Evolutionary conservation across 2,797 vertebrate genomes (phyloP), one percentile per base, ranked within the genome.

Genomic region (Taeniopygia guttata): DNA sequence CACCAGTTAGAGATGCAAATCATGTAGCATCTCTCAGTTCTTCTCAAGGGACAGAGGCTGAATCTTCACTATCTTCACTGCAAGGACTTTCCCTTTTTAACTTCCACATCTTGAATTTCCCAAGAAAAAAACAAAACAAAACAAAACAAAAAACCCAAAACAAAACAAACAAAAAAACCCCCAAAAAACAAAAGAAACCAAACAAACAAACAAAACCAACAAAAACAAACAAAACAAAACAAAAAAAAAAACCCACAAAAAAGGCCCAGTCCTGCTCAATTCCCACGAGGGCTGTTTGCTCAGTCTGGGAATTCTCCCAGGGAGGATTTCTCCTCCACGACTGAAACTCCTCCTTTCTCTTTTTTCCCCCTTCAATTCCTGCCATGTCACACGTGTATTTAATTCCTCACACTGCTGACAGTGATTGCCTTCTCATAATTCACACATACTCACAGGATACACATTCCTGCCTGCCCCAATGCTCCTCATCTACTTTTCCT

Each of bases 361-460:
- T 48, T 22, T n/a, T 26, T 9, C 17, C 16, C 13, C 5, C 7
- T 27, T 49, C 43, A 9, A 32, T 51, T 46, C 72, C 79, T 62
- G 46, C 48, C 25, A 7, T 3, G 3, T 43, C 62, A 69, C 34
- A 54, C 42, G 54, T 69, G 9, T 8, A 10, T 2, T 3, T 13
- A 63, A 60, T 14, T 59, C 48, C 79, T 77, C 64, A 7, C 14
- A 4, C 32, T 48, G 34, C 7, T 62, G 23, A 0, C 7, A 3
- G 25, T 1, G 51, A 40, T 3, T 76, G 13, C 30, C 5, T 36
- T 43, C 49, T 38, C 38, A 3, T 19, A 20, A 23, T 4, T n/a
- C 62, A 25, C 84, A 10, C 0, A 1, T 1, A 21, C 63, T 7
- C 55, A 8, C 0, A 73, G 66, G 54, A 59, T 3, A 13, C 48